phyloP scores from a whole-genome alignment of 1,140 invertebrate species.

The Bursaphelenchus mucronatus region DNA sequence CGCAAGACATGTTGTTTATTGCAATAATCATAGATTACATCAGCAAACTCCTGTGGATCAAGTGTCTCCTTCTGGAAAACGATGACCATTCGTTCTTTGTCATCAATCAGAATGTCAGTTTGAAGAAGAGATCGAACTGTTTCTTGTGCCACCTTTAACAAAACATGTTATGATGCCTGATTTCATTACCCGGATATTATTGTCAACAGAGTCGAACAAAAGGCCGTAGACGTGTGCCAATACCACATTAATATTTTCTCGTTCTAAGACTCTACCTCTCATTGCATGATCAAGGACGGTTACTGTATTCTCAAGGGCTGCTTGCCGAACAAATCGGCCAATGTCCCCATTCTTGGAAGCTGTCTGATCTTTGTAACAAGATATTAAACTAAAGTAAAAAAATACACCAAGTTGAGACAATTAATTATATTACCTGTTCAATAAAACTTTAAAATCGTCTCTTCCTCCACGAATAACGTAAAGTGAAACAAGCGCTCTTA shows the following conservation, averaged over 20 bases:
- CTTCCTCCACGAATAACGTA: no score
- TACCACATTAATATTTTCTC: not conserved
- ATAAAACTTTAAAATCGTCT: no score
- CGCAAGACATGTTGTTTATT: not conserved
- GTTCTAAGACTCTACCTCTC: not conserved
- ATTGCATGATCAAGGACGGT: not conserved
- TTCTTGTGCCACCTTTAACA: conserved; percentile 3
- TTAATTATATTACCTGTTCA: no score
- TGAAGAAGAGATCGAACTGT: conserved; percentile 5
- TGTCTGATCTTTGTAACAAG: conserved; percentile 8
- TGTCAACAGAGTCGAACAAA: conserved; percentile 16
- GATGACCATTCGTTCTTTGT: not conserved
- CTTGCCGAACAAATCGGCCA: conserved; percentile 14
- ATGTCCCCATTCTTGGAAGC: conserved; percentile 11
- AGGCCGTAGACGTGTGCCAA: not conserved
- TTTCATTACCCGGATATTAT: conserved; percentile 2
- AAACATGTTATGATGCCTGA: not conserved
- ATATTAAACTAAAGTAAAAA: conserved; percentile 5
- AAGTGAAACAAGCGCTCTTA: no score
- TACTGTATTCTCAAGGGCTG: not conserved
- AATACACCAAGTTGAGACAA: no score
- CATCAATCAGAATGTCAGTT: conserved; percentile 3
- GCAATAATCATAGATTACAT: conserved; percentile 1
- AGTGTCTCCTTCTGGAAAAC: conserved; percentile 1
- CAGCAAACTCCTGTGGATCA: not conserved